phyloP scores from a whole-genome alignment of 1,140 invertebrate species.

The Lucilia cuprina region DNA sequence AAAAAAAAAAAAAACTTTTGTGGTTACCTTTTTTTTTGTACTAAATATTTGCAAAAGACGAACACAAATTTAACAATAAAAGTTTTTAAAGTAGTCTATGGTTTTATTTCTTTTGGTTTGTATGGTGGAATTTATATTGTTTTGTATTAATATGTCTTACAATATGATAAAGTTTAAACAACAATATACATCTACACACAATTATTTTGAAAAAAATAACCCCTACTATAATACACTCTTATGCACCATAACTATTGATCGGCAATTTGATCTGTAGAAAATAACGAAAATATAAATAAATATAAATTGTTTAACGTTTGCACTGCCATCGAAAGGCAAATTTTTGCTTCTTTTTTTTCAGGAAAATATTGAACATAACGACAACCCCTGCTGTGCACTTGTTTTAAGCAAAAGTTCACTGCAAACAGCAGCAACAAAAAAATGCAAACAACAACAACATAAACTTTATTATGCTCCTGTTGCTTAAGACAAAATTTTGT shows the following conservation, averaged over 20 bases:
- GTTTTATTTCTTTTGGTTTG: not conserved
- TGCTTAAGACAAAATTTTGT: slow-evolving; percentile 18
- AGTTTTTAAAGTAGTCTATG: not conserved
- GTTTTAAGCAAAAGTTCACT: slow-evolving; percentile 36
- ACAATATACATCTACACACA: not conserved
- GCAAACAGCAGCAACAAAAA: slow-evolving; percentile 20
- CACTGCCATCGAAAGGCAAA: slow-evolving; percentile 18
- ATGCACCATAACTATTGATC: slow-evolving; percentile 5
- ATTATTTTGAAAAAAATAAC: not conserved
- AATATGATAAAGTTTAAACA: slow-evolving; percentile 21
- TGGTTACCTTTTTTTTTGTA: not conserved
- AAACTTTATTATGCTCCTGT: slow-evolving; percentile 24
- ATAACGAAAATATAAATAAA: not conserved
- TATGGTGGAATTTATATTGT: slow-evolving; percentile 17
- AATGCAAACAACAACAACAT: slow-evolving; percentile 8
- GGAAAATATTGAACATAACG: not conserved
- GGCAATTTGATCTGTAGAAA: slow-evolving; percentile 20
- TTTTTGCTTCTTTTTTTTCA: not conserved
- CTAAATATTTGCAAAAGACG: not conserved
- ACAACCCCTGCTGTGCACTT: slow-evolving; percentile 35
- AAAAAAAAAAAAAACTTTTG: not conserved
- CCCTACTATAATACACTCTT: not conserved
- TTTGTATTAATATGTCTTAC: slow-evolving; percentile 29
- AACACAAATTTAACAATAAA: not conserved
- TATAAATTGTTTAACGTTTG: slow-evolving; percentile 31